Percentiles rank a stretch among this genome's conserved stretches.
phyloP scores from a whole-genome alignment of 2,797 vertebrate species.

The Hemitrygon akajei region DNA sequence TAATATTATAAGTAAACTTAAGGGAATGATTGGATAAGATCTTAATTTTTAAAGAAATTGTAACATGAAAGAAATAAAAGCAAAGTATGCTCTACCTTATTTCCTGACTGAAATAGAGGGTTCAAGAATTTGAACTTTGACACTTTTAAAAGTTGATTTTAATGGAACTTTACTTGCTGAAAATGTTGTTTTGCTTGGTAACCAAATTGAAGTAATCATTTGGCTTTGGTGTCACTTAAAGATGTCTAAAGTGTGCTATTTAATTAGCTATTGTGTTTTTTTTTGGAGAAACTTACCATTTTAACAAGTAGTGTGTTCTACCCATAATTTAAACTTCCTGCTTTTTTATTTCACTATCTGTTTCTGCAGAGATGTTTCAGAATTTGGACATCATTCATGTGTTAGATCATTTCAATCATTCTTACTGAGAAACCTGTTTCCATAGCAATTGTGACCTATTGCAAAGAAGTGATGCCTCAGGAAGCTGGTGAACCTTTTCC shows the following conservation, averaged over 20 bases:
- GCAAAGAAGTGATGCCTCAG: constrained; percentile 57
- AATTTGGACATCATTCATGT: constrained; percentile 55
- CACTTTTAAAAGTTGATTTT: background rate
- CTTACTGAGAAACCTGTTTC: constrained; percentile 61
- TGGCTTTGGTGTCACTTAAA: constrained; percentile 39
- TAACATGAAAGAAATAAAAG: background rate
- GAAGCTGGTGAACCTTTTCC: constrained; percentile 46
- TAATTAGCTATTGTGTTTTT: constrained; percentile 42
- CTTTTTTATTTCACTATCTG: constrained; percentile 38
- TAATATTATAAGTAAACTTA: background rate
- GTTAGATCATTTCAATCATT: constrained; percentile 54
- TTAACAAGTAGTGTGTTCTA: constrained; percentile 40
- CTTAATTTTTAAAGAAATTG: background rate
- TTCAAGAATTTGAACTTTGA: background rate
- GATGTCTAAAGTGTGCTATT: constrained; percentile 39
- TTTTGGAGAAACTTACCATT: constrained; percentile 45
- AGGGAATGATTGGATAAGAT: background rate
- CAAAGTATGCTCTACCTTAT: background rate
- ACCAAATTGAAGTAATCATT: background rate
- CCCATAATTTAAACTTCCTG: constrained; percentile 42
- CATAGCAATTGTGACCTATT: constrained; percentile 64
- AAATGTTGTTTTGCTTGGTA: background rate
- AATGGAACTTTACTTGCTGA: background rate
- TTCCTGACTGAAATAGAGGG: background rate
- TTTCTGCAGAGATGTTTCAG: constrained; percentile 40